phyloP scores from a whole-genome alignment of 1,140 invertebrate genomes.

The Pemphigus obesinymphae region DNA sequence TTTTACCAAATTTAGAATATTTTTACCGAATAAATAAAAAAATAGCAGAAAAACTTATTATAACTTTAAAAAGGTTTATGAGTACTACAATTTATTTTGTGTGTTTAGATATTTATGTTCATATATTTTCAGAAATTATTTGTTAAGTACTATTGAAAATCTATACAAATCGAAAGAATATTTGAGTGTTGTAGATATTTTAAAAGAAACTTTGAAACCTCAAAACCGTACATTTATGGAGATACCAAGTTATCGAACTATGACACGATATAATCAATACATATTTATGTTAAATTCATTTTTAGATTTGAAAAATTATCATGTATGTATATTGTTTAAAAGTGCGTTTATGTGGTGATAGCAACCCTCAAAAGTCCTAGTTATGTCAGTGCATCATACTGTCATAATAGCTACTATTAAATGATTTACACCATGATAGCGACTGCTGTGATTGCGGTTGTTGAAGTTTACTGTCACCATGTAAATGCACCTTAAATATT shows the following conservation, averaged over 20 bases:
- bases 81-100: not conserved
- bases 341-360: too few relatives aligned
- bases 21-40: constrained; percentile 52
- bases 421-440: too few relatives aligned
- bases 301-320: constrained; percentile 52
- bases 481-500: too few relatives aligned
- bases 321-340: constrained; percentile 46
- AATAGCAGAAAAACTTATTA: constrained; percentile 52
- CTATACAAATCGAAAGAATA: constrained; percentile 61
- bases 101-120: not conserved
- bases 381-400: too few relatives aligned
- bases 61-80: constrained; percentile 37
- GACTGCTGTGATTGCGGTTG: too few relatives aligned
- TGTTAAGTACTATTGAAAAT: constrained; percentile 56
- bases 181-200: constrained; percentile 60
- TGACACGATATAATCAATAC: constrained; percentile 57
- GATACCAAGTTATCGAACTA: constrained; percentile 31
- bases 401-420: too few relatives aligned
- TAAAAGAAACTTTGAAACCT: constrained; percentile 62
- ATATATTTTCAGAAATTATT: constrained; percentile 53
- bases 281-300: constrained; percentile 61
- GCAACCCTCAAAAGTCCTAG: too few relatives aligned
- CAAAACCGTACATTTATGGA: constrained; percentile 23
- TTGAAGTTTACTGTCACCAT: too few relatives aligned
- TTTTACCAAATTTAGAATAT: constrained; percentile 55